Conservation (phyloP, 1,140 invertebrate species). For the Rhopalosiphum padi region DNA sequence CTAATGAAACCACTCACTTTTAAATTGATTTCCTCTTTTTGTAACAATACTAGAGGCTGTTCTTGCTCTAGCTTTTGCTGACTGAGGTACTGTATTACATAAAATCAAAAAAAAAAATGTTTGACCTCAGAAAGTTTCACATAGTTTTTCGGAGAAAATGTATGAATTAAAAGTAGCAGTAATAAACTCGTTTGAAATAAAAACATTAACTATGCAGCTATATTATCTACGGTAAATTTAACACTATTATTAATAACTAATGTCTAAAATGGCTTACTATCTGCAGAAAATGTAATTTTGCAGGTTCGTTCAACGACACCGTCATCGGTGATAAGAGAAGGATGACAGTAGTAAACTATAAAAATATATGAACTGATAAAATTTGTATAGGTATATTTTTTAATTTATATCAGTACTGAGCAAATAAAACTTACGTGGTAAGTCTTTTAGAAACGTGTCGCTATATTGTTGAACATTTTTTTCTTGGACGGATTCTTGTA, state of each 20-base stretch:
- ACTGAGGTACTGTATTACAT: neutral
- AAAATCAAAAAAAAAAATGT: neutral
- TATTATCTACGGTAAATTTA: neutral
- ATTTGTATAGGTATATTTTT: neutral
- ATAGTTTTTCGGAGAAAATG: neutral
- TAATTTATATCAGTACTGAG: neutral
- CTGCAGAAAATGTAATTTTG: neutral
- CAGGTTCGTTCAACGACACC: neutral
- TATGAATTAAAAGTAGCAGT: neutral
- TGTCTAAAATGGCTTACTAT: neutral
- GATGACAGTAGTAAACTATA: conserved; percentile 20
- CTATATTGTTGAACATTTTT: neutral
- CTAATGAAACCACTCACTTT: conserved; percentile 22
- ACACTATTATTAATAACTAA: neutral
- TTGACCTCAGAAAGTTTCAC: neutral
- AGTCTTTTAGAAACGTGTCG: neutral
- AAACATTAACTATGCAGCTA: neutral
- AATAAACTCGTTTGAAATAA: neutral
- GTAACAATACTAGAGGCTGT: neutral
- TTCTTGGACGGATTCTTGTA: conserved; percentile 10
- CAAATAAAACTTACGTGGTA: neutral
- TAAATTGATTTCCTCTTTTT: conserved; percentile 56
- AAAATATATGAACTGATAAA: neutral
- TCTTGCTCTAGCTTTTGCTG: neutral
- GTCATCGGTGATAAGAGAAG: neutral